Base-by-base conservation (phyloP, 2,113 vertebrate species). In the Megaptera novaeangliae region DNA sequence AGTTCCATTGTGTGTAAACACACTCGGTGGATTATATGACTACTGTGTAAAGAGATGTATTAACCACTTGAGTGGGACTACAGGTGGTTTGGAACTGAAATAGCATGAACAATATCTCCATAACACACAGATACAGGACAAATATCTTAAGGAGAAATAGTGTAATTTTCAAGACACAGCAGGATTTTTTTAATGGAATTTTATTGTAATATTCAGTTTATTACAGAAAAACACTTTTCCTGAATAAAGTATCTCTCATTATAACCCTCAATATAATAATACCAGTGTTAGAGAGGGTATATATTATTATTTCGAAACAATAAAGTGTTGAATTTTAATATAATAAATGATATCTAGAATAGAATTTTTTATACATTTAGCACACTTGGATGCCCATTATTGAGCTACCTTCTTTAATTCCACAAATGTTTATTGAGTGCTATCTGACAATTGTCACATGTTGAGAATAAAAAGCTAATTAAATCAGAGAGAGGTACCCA, bases 71-170 rank as follows among this genome's bases (percentile, higher is more conserved):
- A 31, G 23, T 82, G 5, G 8, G 2, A 80, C 18, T 75, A 44
- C 5, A 74, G 34, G 20, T 86, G 23, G 29, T 63, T 96, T 81
- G 36, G 2, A 95, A 91, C 15, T 97, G 96, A 96, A 80, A 81
- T 71, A 95, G 1, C 39, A 72, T 1, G 69, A 86, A 82, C 3
- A 74, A 17, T 61, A 57, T 61, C 6, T 34, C 10, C 63, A 15
- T 63, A 74, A 31, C 14, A 68, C 82, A 74, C 66, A 36, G 31
- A 64, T 68, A 41, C 81, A 94, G n/a, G 39, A 69, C 20, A 80
- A 18, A 44, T 6, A 74, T 75, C 36, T 44, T 94, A 80, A 78
- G 8, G 12, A 80, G 20, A 66, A 87, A 55, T 34, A 13, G 31
- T 96, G 8, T 39, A 57, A 75, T 86, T 96, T 92, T 74, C 9